Percentiles rank a stretch among this genome's conserved stretches.
phyloP scores from a whole-genome alignment of 2,888 invertebrate genomes.

The Heteromurus nitidus region DNA sequence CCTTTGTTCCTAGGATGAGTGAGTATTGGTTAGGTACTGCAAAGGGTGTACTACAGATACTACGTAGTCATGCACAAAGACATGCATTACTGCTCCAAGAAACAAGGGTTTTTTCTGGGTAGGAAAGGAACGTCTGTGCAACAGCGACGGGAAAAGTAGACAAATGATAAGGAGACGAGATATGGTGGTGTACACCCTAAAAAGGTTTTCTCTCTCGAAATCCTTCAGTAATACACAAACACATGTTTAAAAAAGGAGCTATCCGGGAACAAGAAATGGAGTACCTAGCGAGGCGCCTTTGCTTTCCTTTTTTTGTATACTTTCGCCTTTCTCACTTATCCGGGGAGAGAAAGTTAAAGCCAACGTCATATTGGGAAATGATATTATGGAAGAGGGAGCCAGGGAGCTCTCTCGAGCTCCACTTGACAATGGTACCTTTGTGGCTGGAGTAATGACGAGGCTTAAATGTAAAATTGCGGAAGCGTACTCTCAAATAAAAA shows the following conservation, averaged over 20 bases:
- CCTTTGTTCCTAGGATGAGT: not conserved
- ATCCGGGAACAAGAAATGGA: not conserved
- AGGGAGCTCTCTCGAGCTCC: no score
- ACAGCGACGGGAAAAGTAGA: not conserved
- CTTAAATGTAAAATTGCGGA: conserved; percentile 6
- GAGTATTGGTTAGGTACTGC: not conserved
- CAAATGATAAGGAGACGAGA: not conserved
- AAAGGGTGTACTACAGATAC: not conserved
- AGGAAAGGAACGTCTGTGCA: not conserved
- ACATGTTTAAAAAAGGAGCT: not conserved
- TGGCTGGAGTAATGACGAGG: conserved; percentile 16
- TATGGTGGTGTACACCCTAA: not conserved
- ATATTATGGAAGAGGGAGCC: conserved; percentile 22
- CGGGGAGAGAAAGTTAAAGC: conserved; percentile 40
- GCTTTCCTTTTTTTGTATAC: not conserved
- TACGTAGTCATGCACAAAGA: not conserved
- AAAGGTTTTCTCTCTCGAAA: not conserved
- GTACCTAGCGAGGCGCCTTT: not conserved
- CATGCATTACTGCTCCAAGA: not conserved
- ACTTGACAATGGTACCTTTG: conserved; percentile 29
- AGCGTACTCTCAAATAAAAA: not conserved
- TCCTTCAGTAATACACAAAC: not conserved
- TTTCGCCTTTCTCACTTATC: not conserved
- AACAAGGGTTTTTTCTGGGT: conserved; percentile 3
- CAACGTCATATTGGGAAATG: conserved; percentile 35